Conservation (phyloP, 2,797 vertebrate genomes). For the Tympanoctomys barrerae region DNA sequence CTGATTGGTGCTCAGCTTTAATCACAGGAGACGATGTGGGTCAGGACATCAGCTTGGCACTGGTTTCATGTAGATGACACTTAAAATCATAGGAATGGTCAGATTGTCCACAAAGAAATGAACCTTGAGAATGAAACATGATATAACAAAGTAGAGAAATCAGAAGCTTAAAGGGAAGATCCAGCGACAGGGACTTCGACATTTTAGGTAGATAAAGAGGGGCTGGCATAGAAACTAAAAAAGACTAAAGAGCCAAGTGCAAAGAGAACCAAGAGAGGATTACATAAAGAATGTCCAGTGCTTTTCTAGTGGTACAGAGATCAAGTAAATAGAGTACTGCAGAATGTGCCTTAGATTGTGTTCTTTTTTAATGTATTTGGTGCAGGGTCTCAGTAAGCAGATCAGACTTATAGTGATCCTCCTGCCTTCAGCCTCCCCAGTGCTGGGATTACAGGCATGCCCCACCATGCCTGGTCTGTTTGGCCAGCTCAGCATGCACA, state of each 20-base stretch:
- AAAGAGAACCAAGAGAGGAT: not conserved
- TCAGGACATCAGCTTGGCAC: not conserved
- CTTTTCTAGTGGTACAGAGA: not conserved
- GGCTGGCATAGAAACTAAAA: not conserved
- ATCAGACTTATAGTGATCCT: too few relatives aligned
- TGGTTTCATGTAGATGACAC: not conserved
- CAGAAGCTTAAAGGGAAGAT: not conserved
- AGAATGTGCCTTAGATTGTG: not conserved
- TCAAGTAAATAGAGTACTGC: not conserved
- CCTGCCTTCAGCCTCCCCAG: too few relatives aligned
- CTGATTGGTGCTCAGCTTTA: not conserved
- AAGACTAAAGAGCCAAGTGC: not conserved
- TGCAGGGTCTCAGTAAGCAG: too few relatives aligned
- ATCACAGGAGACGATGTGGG: not conserved
- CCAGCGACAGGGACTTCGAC: not conserved
- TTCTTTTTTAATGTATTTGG: too few relatives aligned
- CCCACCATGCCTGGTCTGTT: too few relatives aligned
- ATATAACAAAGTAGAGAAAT: not conserved
- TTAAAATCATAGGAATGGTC: not conserved
- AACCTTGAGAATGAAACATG: not conserved
- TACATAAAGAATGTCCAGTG: not conserved
- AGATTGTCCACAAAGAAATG: not conserved
- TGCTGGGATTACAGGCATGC: too few relatives aligned
- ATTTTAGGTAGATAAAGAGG: not conserved
- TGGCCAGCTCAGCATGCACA: too few relatives aligned